phyloP scores from a whole-genome alignment of 2,797 vertebrate species.

The Xyrichtys novacula region DNA sequence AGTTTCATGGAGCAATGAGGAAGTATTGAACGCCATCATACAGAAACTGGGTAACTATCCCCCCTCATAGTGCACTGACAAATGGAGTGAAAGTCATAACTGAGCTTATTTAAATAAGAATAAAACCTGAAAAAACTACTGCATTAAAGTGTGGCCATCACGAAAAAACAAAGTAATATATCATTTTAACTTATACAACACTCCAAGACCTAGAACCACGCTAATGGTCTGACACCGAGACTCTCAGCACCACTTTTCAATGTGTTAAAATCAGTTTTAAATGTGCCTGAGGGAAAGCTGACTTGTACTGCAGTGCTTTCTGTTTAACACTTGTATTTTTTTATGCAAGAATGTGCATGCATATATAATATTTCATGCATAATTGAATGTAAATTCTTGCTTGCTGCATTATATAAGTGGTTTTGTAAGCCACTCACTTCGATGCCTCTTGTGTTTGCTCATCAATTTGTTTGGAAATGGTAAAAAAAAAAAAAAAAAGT shows the following conservation, averaged over 20 bases:
- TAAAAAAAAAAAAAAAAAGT: not conserved
- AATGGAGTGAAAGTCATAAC: not conserved
- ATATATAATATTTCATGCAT: slow-evolving; percentile 23
- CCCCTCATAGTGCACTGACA: not conserved
- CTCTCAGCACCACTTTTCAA: too few relatives aligned
- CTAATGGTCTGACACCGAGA: not conserved
- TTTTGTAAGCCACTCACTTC: slow-evolving; percentile 6
- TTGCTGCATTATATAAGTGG: not conserved
- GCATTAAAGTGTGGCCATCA: too few relatives aligned
- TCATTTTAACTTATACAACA: not conserved
- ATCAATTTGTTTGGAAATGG: slow-evolving; percentile 25
- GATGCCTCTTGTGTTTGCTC: slow-evolving; percentile 5
- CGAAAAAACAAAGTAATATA: not conserved
- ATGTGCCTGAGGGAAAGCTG: not conserved
- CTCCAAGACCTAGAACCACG: not conserved
- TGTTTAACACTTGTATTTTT: not conserved
- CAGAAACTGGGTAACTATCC: not conserved
- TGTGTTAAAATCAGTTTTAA: not conserved
- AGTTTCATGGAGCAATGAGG: not conserved
- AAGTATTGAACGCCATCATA: not conserved
- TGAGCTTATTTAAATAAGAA: not conserved
- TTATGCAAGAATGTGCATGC: not conserved
- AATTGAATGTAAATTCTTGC: slow-evolving; percentile 13
- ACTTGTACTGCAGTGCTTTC: not conserved
- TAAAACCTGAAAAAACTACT: not conserved